Base-by-base conservation (phyloP, 1,140 invertebrate genomes). In the Orius insidiosus region DNA sequence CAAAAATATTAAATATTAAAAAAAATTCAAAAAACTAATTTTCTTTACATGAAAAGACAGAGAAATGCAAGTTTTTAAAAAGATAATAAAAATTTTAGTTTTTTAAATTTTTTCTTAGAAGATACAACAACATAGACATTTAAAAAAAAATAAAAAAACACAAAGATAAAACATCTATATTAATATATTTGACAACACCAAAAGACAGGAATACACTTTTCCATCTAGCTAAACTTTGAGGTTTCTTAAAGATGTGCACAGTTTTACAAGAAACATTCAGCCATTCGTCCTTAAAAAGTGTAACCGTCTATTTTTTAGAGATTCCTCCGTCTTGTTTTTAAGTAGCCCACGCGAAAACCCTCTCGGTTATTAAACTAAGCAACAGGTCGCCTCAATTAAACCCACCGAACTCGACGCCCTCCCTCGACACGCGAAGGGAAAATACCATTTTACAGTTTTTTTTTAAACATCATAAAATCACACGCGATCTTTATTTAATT, bases 141-240 rank as follows among this genome's bases (percentile, higher is more conserved):
- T 36, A 24, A 24, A 24, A 24, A 4, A 24, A 24, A 24, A 24
- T 24, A 24, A 24, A 24, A n/a, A 24, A 24, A 24, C 24, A 24
- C 24, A 24, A 24, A 24, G 24, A 24, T 24, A 24, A n/a, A 24
- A 24, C 24, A 24, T 24, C 24, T 24, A 24, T 24, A 24, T 24
- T 24, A 24, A 24, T 24, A 24, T 24, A 24, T 24, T 24, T 24
- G 24, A 43, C 41, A 43, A 43, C 41, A 43, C 31, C 41, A 32
- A 43, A 30, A 43, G 41, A 43, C 41, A 43, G 41, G 41, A 43
- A 31, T 43, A n/a, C 19, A 18, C 19, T 31, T 43, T 43, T 30
- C 31, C 18, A 43, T 31, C 41, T 43, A 43, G 18, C 41, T 43
- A 43, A 31, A 43, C 19, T 14, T 24, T 24, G 24, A 24, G 24